Percentiles rank a stretch among this genome's conserved stretches.
Conservation (phyloP, 2,888 invertebrate species). For the Lottia gigantea region DNA sequence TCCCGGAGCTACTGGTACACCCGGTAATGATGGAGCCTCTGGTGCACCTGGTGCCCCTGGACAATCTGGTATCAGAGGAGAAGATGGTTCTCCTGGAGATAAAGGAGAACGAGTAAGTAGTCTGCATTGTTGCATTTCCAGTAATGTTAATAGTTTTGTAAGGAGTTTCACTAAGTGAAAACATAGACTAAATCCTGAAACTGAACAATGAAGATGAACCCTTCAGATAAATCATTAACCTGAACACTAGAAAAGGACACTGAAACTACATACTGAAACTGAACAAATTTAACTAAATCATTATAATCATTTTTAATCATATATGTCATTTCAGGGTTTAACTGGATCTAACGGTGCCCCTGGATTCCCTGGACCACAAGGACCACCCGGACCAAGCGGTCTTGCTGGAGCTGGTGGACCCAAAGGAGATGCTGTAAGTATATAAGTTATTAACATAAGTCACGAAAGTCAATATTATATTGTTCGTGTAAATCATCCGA, state of each 20-base stretch:
- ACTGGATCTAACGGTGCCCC: constrained; percentile 71
- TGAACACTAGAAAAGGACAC: too few relatives aligned
- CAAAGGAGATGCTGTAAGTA: constrained; percentile 46
- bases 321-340: constrained; percentile 77
- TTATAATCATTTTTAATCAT: constrained; percentile 72
- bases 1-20: constrained; percentile 41
- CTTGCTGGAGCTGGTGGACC: constrained; percentile 31
- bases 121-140: too few relatives aligned
- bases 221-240: too few relatives aligned
- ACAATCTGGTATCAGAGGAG: constrained; percentile 37
- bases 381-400: constrained; percentile 41
- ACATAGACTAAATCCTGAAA: too few relatives aligned
- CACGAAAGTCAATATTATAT: too few relatives aligned
- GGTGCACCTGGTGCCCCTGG: constrained; percentile 39
- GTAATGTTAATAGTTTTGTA: too few relatives aligned
- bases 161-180: too few relatives aligned
- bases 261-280: too few relatives aligned
- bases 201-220: too few relatives aligned
- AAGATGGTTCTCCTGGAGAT: constrained; percentile 46
- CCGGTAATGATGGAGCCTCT: constrained; percentile 42
- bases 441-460: neutral
- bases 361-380: constrained; percentile 54
- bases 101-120: constrained; percentile 47
- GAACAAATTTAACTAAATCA: too few relatives aligned
- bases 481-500: too few relatives aligned